phyloP scores from a whole-genome alignment of 2,797 vertebrate genomes.

The Etheostoma nigrum region DNA sequence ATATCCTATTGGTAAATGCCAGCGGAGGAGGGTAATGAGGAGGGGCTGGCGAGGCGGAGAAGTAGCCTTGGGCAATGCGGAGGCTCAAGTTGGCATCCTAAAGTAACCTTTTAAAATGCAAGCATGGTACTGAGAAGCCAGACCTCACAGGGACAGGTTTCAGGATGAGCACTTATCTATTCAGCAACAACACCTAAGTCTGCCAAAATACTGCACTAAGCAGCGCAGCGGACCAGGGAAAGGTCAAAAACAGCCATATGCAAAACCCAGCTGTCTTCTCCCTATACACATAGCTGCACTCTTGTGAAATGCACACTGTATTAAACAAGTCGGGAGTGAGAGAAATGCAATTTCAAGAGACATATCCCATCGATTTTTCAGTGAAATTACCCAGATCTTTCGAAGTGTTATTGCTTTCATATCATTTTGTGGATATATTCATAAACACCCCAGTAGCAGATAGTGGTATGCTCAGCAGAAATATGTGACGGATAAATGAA shows the following conservation, averaged over 20 bases:
- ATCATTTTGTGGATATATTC: slow-evolving; percentile 70
- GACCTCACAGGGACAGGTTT: slow-evolving; percentile 71
- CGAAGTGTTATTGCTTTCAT: slow-evolving; percentile 77
- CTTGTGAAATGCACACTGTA: slow-evolving; percentile 51
- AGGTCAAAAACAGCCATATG: slow-evolving; percentile 72
- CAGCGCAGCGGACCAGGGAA: slow-evolving; percentile 57
- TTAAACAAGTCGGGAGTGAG: slow-evolving; percentile 59
- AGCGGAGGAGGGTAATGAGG: slow-evolving; percentile 25
- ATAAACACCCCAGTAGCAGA: slow-evolving; percentile 66
- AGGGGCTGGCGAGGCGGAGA: slow-evolving; percentile 23
- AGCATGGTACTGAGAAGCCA: slow-evolving; percentile 50
- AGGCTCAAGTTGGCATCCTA: slow-evolving; percentile 64
- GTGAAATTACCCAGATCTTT: slow-evolving; percentile 64
- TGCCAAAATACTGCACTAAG: slow-evolving; percentile 71
- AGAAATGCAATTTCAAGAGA: slow-evolving; percentile 70
- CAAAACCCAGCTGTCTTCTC: slow-evolving; percentile 63
- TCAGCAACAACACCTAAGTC: slow-evolving; percentile 71
- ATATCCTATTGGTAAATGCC: slow-evolving; percentile 37
- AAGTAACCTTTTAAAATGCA: slow-evolving; percentile 79
- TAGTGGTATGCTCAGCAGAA: slow-evolving; percentile 71
- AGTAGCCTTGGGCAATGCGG: slow-evolving; percentile 56
- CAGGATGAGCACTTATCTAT: slow-evolving; percentile 75
- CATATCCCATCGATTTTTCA: slow-evolving; percentile 66
- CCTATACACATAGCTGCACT: slow-evolving; percentile 22
- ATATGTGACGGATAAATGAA: slow-evolving; percentile 69